phyloP scores from a whole-genome alignment of 2,113 vertebrate genomes.

The Lophotis ruficrista region DNA sequence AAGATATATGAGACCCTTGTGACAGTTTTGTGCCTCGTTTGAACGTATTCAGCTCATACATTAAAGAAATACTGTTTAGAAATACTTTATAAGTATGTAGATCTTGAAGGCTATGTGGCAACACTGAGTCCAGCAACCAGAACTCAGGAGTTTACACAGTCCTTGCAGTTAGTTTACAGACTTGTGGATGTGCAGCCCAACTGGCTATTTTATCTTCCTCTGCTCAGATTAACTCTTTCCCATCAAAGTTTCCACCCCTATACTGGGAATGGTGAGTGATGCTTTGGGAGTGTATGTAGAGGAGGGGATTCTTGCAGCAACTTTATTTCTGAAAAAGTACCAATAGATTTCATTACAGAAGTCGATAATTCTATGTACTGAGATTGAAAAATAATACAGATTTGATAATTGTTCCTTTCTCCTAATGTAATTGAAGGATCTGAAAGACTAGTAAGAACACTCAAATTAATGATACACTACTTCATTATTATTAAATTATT shows the following conservation, averaged over 20 bases:
- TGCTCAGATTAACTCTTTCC: neutral
- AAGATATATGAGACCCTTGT: neutral
- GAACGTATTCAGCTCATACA: neutral
- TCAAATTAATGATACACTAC: neutral
- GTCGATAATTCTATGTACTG: accelerated
- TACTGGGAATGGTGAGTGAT: neutral
- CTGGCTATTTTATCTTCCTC: neutral
- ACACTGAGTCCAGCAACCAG: neutral
- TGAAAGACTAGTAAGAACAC: neutral
- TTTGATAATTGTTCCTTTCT: neutral
- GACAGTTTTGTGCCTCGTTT: neutral
- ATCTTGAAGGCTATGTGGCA: neutral
- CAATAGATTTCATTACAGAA: neutral
- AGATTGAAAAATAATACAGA: neutral
- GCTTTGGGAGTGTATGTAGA: neutral
- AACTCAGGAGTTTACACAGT: neutral
- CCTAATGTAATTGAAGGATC: neutral
- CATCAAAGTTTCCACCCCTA: neutral
- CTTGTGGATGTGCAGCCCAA: neutral
- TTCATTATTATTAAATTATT: neutral
- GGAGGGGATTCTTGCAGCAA: neutral
- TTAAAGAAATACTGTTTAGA: neutral
- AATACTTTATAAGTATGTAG: neutral
- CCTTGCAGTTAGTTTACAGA: neutral
- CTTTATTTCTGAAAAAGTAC: neutral